Base-by-base conservation (phyloP, 2,888 invertebrate genomes). In the Xestia rhomboidea region DNA sequence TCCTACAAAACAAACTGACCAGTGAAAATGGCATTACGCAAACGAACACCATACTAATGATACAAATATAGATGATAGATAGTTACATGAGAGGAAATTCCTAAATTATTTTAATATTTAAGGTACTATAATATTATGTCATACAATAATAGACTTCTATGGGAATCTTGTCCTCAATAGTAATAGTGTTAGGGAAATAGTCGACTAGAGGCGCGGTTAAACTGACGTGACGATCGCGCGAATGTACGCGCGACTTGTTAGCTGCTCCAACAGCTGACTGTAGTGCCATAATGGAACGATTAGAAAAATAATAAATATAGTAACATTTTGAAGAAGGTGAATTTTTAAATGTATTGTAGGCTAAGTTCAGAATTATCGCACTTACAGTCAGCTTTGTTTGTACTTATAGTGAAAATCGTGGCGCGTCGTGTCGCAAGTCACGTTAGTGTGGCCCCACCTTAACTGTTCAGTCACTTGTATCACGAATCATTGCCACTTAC, bases 41-140 rank as follows among this genome's bases (percentile, higher is more conserved):
- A 96, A 96, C 92, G 97, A 97, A 97, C 97, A 97, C 97, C 97
- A 97, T 93, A 93, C 90, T 95, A 95, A 94, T 92, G 88, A 93
- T 94, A 95, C 92, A 94, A 95, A 92, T 93, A 93, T 95, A 94
- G 93, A 89, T 91, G 90, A 92, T 94, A 95, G 91, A 90, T 94
- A 94, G 92, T 82, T 89, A 93, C 90, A 90, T 91, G 91, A 91
- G 90, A 92, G 89, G 92, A 91, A 93, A 94, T 93, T 95, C 94
- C 94, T 95, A 94, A 92, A 94, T 92, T 93, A 94, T 93, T 94
- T 94, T 92, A 88, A 89, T 88, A 77, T 78, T 8, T 88, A 89
- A 89, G 88, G 70, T 87, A 83, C 57, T 82, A 87, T 88, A 90
- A 87, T 89, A 89, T 90, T 89, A 93, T 87, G 90, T 91, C 93